phyloP scores from a whole-genome alignment of 1,140 invertebrate genomes.

The Frieseomelitta varia region DNA sequence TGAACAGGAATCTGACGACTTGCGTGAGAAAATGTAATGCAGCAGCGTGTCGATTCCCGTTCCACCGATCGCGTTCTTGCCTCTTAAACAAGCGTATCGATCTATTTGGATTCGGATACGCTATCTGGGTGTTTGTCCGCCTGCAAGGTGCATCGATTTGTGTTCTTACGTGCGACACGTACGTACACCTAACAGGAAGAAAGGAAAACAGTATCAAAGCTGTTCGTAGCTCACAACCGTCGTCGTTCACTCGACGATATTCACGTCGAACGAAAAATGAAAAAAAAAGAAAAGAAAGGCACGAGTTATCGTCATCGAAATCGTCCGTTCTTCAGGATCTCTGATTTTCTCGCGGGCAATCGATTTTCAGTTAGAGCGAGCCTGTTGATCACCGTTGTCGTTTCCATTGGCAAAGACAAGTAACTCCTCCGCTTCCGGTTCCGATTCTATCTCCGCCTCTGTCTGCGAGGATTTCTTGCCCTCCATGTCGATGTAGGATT shows the following conservation, averaged over 20 bases:
- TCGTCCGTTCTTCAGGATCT: background rate
- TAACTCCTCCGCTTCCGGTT: conserved; percentile 65
- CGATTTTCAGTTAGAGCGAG: conserved; percentile 17
- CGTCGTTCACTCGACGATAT: background rate
- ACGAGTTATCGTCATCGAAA: background rate
- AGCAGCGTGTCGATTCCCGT: background rate
- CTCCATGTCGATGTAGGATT: conserved; percentile 83
- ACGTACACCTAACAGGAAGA: background rate
- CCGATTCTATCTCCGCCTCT: conserved; percentile 54
- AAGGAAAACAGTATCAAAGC: background rate
- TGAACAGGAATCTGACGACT: background rate
- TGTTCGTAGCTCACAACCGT: background rate
- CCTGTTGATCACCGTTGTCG: conserved; percentile 57
- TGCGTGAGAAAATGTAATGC: background rate
- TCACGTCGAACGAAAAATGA: background rate
- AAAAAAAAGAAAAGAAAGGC: background rate
- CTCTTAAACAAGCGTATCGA: background rate
- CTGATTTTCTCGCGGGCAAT: too few relatives aligned
- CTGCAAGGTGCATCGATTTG: background rate
- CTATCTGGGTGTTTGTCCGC: background rate
- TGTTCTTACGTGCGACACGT: background rate
- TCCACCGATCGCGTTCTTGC: background rate
- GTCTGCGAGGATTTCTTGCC: conserved; percentile 62
- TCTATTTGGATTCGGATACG: background rate
- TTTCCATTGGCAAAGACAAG: conserved; percentile 59